Evolutionary conservation across 1,140 invertebrate species (phyloP).

Genomic region (Saccostrea glomerata): DNA sequence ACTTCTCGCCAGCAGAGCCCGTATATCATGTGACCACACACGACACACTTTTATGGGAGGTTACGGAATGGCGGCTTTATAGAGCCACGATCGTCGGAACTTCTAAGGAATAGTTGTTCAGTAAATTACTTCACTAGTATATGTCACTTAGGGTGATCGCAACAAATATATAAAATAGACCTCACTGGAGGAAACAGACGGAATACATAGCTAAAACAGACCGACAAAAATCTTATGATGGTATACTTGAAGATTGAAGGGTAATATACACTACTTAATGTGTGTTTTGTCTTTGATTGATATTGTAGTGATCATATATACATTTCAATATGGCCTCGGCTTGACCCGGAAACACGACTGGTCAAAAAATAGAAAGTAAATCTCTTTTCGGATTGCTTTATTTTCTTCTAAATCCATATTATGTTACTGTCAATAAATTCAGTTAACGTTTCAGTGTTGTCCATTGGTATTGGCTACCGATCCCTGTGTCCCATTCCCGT

Average conservation of each 20-base stretch:
- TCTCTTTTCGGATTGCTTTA: not conserved
- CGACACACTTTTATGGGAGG: not conserved
- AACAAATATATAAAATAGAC: constrained; percentile 14
- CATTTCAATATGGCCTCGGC: constrained; percentile 21
- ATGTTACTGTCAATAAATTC: not conserved
- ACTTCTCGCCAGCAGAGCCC: not conserved
- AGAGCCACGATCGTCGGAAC: constrained; percentile 12
- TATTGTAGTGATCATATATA: constrained; percentile 13
- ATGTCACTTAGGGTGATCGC: constrained; percentile 26
- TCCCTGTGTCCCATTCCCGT: too few species aligned
- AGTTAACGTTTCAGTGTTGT: too few species aligned
- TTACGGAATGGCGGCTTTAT: constrained; percentile 31
- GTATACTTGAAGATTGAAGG: not conserved
- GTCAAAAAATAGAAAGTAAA: not conserved
- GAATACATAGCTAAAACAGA: not conserved
- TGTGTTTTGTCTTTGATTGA: constrained; percentile 3
- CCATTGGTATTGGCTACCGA: too few species aligned
- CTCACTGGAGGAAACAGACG: not conserved
- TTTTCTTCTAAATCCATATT: not conserved
- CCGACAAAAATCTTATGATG: not conserved
- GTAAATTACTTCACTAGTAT: constrained; percentile 25
- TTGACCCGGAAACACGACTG: constrained; percentile 22
- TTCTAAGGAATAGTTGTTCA: constrained; percentile 8
- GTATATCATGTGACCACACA: constrained; percentile 35
- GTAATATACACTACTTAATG: constrained; percentile 2